Evolutionary conservation across 2,113 vertebrate genomes (phyloP), one percentile per base, ranked within the genome.

Genomic region (Corythoichthys haematopterus): DNA sequence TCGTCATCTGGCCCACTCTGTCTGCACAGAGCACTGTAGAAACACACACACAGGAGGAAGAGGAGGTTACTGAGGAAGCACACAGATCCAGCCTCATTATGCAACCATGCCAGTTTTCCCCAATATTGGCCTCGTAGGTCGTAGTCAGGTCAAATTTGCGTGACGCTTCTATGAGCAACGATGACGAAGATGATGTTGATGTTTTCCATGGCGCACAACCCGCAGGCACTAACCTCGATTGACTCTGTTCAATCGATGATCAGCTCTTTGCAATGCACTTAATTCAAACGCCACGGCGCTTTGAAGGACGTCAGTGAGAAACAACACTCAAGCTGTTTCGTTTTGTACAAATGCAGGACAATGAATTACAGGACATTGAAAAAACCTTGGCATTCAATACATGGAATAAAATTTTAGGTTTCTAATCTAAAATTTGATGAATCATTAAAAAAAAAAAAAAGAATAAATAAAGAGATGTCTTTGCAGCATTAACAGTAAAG

Each of bases 1-100:
- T 98, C 86, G 96, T 99, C 97, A 98, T 99, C 95, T 98, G 97
- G 93, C 97, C 95, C 91, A 98, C 96, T 95, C 97, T 89, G 89
- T 98, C 97, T 83, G 97, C 96, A 87, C 97, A 99, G 90, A 98
- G 90, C 92, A 98, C 97, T 99, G 92, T 46, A 84, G 72, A 13
- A 71, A 70, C 45, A 43, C 20, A 66, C 8, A 6, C 10, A 33
- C 35, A 64, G 40, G 10, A 16, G 11, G 11, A 14, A 11, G 36
- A 50, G 6, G 46, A 9, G 62, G 3, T 20, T 12, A 43, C 33
- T 9, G 12, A 58, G 20, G 16, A 48, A 4, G 12, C 61, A 48
- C 38, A 48, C 59, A 64, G 47, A 53, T 13, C 8, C 45, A 77
- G 53, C 5, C 9, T 53, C n/a, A 3, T 78, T 79, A 82, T 13